Evolutionary conservation across 2,888 invertebrate genomes (phyloP), one percentile per base, ranked within the genome.

Genomic region (Papilio elwesi): DNA sequence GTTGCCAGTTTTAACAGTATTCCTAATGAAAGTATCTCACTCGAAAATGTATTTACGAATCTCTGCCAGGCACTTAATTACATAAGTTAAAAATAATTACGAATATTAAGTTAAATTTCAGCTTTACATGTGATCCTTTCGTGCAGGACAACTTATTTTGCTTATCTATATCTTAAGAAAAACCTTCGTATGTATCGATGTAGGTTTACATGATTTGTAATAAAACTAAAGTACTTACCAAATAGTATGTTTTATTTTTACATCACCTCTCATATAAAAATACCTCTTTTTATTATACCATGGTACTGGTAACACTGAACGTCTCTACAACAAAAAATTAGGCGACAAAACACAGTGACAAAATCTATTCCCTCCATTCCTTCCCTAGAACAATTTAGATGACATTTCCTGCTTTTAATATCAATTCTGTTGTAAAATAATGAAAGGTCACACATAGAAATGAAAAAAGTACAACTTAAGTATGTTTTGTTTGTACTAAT

Each of bases 131-230:
- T 68, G n/a, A 47, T 59, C 53, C 38, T 57, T 69, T 59, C 47
- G 52, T 43, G 47, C 65, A 59, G 63, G 15, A 38, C 26, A 59
- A 66, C 59, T 69, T 69, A 74, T 67, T 77, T 72, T 74, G 57
- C 70, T 76, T 72, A 55, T 70, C 73, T 68, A 57, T 79, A 74
- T 76, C 77, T 74, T 82, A 77, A 79, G 77, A 78, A 78, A 77
- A 77, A 76, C 80, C 79, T 82, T 80, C 78, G 80, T 80, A 75
- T 70, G 64, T 73, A 76, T 76, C 74, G 69, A 75, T 70, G 75
- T 76, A 76, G 76, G 76, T 79, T 73, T 78, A 78, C 76, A 76
- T 26, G 74, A 74, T 76, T 77, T 75, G 47, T 76, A 78, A 77
- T 75, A 70, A 73, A 74, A 70, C 48, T 65, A 69, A 68, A 48